Evolutionary conservation across 2,888 invertebrate species (phyloP), one percentile per base, ranked within the genome.

Genomic region (Balanococcus diminutus): DNA sequence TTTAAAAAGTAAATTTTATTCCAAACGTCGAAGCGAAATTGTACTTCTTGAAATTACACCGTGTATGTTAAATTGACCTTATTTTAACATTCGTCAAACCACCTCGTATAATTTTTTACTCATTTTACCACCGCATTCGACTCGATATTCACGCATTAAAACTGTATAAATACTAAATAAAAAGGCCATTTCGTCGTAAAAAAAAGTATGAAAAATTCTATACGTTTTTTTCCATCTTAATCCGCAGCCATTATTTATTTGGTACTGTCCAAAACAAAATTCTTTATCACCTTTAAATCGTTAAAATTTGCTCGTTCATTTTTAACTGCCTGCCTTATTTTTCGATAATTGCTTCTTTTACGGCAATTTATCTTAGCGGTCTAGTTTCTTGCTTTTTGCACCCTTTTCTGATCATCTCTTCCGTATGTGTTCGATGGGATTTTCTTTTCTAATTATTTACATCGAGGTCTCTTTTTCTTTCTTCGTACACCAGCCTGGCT

Each of bases 241-340:
- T 79, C 32, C 31, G 75, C 16, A 28, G 32, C 32, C n/a, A 32
- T 79, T 79, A 79, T 79, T 79, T 36, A 79, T 79, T 36, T 9
- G 32, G 8, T 79, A 36, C 75, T 36, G 36, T 79, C 75, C 32
- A 19, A 32, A 19, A 36, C 36, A 36, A 67, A 79, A 79, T 79
- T 79, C 75, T 79, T 79, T 79, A 79, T 79, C 75, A 79, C 75
- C 75, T 79, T 79, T 79, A 79, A 79, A 79, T 79, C 75, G 75
- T 36, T 79, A 79, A 79, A 79, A 79, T 79, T 79, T 79, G 32
- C 75, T 36, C 75, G 75, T 79, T 79, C 75, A 79, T 79, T 79
- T 79, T 79, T 79, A 79, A 79, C 75, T 79, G 75, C 75, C 75
- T 79, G 75, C 75, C 36, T 79, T 79, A 79, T 79, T 79, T 79